A percentile compares a stretch with the other conserved stretches of the same genome.
phyloP scores from a whole-genome alignment of 2,113 vertebrate genomes.

The Charadrius vociferus region DNA sequence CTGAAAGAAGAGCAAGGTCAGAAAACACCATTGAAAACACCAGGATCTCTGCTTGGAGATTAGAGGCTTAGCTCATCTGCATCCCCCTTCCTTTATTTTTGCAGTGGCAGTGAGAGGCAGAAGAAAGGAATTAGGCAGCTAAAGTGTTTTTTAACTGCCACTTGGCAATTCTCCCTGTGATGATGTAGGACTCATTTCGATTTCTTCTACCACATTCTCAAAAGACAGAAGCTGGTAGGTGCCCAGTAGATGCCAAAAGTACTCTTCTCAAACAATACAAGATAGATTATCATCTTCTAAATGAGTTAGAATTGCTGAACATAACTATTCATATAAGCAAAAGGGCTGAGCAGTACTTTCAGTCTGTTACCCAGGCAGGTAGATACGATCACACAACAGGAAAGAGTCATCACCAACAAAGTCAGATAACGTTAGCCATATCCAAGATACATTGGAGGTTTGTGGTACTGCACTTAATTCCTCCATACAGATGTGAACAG shows the following conservation, averaged over 20 bases:
- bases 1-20: neutral
- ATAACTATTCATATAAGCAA: neutral
- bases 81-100: neutral
- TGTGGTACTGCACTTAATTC: neutral
- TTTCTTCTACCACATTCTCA: neutral
- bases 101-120: neutral
- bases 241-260: neutral
- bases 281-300: neutral
- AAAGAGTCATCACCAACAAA: neutral
- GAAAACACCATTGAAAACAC: neutral
- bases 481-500: neutral
- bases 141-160: neutral
- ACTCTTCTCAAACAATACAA: neutral
- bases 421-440: neutral
- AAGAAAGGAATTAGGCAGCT: neutral
- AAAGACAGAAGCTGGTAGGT: neutral
- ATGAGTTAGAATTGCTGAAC: neutral
- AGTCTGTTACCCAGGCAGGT: neutral
- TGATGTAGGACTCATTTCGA: neutral
- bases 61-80: neutral
- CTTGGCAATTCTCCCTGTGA: neutral
- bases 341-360: neutral
- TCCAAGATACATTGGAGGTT: neutral
- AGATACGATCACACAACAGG: neutral
- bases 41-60: neutral